These are phyloP conservation scores for Phyllotis vaccarum DNA, from an alignment of 2,797 vertebrate genomes.

Conservation along the genomic window DNA sequence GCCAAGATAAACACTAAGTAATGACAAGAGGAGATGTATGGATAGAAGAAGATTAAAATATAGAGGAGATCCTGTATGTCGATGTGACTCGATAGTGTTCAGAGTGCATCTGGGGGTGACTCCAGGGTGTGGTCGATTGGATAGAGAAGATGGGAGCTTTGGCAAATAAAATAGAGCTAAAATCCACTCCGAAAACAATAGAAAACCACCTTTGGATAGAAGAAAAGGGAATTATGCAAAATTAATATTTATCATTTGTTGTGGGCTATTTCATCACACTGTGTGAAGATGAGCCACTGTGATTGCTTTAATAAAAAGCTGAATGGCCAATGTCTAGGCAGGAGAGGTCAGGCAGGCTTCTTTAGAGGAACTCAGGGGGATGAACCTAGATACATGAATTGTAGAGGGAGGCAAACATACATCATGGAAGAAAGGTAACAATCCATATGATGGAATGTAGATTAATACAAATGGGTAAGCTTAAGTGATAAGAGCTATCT, in stretches of 20 bases:
- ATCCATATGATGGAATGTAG: background rate
- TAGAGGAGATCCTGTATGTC: background rate
- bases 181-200: background rate
- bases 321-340: background rate
- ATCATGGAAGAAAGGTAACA: background rate
- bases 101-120: background rate
- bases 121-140: background rate
- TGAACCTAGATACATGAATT: background rate
- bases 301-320: background rate
- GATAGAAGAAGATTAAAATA: background rate
- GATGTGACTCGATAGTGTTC: background rate
- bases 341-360: background rate
- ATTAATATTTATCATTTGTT: background rate
- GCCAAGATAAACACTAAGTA: background rate
- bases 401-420: background rate
- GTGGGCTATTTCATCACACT: background rate
- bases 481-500: background rate
- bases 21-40: background rate
- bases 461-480: background rate
- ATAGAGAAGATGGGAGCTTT: background rate
- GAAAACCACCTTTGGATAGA: background rate
- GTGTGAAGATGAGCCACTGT: background rate
- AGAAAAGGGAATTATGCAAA: background rate
- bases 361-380: background rate
- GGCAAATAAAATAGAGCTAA: background rate